Percentiles rank a stretch among this genome's conserved stretches.
phyloP scores from a whole-genome alignment of 2,888 invertebrate species.

The Pandemis cinnamomeana region DNA sequence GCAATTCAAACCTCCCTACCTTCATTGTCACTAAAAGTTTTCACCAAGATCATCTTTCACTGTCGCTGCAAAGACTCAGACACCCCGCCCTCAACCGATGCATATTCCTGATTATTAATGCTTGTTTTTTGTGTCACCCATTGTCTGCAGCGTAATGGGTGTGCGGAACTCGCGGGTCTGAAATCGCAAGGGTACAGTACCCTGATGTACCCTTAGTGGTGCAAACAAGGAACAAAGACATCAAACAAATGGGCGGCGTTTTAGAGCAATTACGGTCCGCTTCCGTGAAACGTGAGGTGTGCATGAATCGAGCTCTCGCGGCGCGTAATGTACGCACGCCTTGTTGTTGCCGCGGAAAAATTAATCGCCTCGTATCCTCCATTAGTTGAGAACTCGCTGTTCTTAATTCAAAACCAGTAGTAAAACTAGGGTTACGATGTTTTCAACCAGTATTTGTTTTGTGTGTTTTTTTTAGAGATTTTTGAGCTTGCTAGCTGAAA shows the following conservation, averaged over 20 bases:
- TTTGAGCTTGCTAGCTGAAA: no score
- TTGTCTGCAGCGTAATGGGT: constrained; percentile 78
- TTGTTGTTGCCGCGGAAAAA: constrained; percentile 50
- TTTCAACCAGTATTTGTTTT: no score
- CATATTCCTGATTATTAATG: constrained; percentile 83
- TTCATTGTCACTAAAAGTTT: constrained; percentile 70
- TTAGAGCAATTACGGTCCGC: constrained; percentile 84
- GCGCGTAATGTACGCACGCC: constrained; percentile 61
- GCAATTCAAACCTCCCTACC: constrained; percentile 59
- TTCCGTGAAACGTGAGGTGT: constrained; percentile 81
- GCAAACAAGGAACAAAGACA: constrained; percentile 84
- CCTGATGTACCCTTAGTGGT: constrained; percentile 73
- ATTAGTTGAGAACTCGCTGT: constrained; percentile 62
- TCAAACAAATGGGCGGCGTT: constrained; percentile 85
- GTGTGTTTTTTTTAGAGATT: no score
- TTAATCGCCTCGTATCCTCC: constrained; percentile 75
- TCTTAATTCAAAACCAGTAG: constrained; percentile 58
- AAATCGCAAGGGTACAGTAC: constrained; percentile 79
- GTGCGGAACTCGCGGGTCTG: constrained; percentile 73
- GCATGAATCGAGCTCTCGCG: constrained; percentile 63
- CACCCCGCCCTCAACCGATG: constrained; percentile 70
- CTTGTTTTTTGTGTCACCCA: constrained; percentile 79
- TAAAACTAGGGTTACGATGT: constrained; percentile 50
- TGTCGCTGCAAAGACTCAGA: constrained; percentile 62
- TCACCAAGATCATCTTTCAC: constrained; percentile 68